Base-by-base conservation (phyloP, 2,888 invertebrate genomes). In the Drosophila crucigera region DNA sequence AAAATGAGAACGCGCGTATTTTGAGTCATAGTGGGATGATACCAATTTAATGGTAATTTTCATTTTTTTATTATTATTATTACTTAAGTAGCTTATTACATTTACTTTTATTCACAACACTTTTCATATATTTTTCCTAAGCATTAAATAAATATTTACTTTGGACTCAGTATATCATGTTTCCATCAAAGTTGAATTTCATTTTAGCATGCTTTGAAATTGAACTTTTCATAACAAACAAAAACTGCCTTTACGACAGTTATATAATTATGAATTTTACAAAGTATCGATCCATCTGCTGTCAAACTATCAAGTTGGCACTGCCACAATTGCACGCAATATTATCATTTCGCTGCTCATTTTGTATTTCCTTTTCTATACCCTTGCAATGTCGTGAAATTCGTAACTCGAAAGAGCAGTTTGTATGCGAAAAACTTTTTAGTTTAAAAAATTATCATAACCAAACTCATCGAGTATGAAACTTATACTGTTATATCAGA, bases 261-360 rank as follows among this genome's bases (percentile, higher is more conserved):
- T 56, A 39, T 28, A 39, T 56, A 56, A 56, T 56, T 56, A 56
- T 39, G n/a, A n/a, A 16, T 56, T 56, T 39, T 28, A 7, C 39
- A 6, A 47, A 39, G 4, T 56, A 56, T 56, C 39, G 56, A 56
- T 56, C 56, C n/a, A 14, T 9, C n/a, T 28, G 39, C n/a, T 39
- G 56, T 2, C 3, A 39, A n/a, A 39, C n/a, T 39, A 14, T 56
- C 28, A 30, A 30, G 14, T 14, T 39, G 28, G 14, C n/a, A 14
- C 14, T 30, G n/a, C 14, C 28, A n/a, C 39, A 56, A 56, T 30
- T 56, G 56, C 56, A 56, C 39, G 56, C 39, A 30, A 39, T 39
- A 30, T 56, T 56, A 9, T 56, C 9, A 56, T n/a, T 55, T 56
- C 6, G n/a, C 9, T 30, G 28, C 9, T 25, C 25, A 25, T 16